Percentiles rank a stretch among this genome's conserved stretches.
Conservation (phyloP, 2,797 vertebrate species). For the Gila robusta region DNA sequence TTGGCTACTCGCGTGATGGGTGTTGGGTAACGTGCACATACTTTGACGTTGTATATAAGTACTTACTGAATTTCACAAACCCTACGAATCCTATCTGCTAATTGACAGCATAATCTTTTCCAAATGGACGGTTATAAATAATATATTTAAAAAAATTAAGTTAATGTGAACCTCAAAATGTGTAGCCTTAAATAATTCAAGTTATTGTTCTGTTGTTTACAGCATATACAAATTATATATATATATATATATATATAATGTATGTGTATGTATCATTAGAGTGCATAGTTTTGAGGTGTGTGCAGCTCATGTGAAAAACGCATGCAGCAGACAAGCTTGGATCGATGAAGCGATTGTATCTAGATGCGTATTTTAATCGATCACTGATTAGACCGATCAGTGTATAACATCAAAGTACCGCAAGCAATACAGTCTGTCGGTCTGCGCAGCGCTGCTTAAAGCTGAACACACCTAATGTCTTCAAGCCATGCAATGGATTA, state of each 20-base stretch:
- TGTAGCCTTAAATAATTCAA: too few species aligned
- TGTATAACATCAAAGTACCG: too few species aligned
- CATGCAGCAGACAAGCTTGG: neutral
- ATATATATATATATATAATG: too few species aligned
- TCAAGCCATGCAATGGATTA: neutral
- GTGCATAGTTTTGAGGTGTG: neutral
- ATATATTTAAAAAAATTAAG: neutral
- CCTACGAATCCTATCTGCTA: neutral
- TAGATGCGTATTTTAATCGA: too few species aligned
- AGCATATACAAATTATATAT: too few species aligned
- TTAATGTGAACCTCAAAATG: neutral
- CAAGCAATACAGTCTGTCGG: neutral
- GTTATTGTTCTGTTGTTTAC: too few species aligned
- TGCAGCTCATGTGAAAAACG: too few species aligned
- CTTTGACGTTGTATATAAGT: neutral
- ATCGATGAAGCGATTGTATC: neutral
- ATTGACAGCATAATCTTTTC: neutral
- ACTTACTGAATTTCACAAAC: neutral
- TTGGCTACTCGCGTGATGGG: neutral
- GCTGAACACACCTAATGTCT: neutral
- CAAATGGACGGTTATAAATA: neutral
- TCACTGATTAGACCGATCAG: too few species aligned
- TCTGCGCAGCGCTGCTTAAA: neutral
- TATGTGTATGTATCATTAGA: too few species aligned
- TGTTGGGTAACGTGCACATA: neutral